These are phyloP conservation scores for Ochotona curzoniae DNA, from an alignment of 2,113 vertebrate species.

Conservation along the genomic window DNA sequence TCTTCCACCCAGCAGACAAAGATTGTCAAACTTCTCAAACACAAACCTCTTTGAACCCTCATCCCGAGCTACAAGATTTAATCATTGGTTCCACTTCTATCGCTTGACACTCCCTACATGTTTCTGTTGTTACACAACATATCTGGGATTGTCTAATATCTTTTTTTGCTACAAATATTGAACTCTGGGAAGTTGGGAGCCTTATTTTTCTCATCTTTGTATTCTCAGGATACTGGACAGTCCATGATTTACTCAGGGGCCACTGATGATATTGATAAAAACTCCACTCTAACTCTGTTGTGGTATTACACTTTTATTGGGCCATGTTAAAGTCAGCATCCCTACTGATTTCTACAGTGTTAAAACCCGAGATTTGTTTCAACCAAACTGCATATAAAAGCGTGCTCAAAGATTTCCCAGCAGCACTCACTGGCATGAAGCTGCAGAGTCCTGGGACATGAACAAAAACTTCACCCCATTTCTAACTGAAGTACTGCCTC, in stretches of 20 bases:
- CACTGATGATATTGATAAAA: background rate
- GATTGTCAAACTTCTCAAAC: background rate
- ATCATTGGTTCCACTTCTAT: background rate
- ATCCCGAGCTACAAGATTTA: background rate
- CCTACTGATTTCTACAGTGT: background rate
- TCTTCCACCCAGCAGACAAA: background rate
- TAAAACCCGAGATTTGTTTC: background rate
- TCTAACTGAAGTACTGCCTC: constrained; percentile 23
- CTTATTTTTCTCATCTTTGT: background rate
- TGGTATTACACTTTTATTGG: background rate
- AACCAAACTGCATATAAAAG: background rate
- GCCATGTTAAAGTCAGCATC: background rate
- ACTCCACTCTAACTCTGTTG: background rate
- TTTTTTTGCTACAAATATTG: background rate
- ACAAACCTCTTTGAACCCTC: background rate
- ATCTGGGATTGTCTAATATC: background rate
- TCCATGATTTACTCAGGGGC: background rate
- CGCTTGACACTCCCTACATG: background rate
- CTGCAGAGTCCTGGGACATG: background rate
- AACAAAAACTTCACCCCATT: background rate
- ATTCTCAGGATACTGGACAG: background rate
- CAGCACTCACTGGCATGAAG: background rate
- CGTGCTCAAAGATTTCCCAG: background rate
- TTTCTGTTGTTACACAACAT: background rate
- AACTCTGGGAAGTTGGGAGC: background rate